These are phyloP conservation scores for Heterotilapia buettikoferi DNA, from an alignment of 2,113 vertebrate species.

Conservation along the genomic window DNA sequence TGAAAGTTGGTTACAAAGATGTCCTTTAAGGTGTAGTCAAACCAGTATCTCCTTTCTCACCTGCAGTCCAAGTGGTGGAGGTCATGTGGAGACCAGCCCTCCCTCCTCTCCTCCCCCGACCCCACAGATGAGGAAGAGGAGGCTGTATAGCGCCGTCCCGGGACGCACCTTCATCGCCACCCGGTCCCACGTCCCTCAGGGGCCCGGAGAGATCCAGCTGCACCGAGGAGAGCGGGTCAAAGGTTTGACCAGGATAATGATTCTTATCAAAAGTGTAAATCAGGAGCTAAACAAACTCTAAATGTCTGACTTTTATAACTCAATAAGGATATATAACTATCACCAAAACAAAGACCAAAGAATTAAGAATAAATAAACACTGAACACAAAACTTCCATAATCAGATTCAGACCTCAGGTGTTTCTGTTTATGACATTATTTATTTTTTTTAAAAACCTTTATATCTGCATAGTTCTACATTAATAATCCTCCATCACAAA, in stretches of 20 bases:
- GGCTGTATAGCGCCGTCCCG: constrained; percentile 91
- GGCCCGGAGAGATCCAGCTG: constrained; percentile 89
- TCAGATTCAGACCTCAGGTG: not conserved
- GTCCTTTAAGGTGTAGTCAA: not conserved
- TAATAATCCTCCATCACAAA: not conserved
- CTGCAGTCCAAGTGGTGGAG: constrained; percentile 75
- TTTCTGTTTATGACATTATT: not conserved
- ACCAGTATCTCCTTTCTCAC: not conserved
- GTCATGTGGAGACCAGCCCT: constrained; percentile 72
- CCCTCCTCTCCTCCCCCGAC: constrained; percentile 72
- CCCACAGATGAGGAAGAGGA: constrained; percentile 84
- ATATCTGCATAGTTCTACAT: not conserved
- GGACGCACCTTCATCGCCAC: constrained; percentile 91
- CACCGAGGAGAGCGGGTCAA: constrained; percentile 92
- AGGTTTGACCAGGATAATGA: constrained; percentile 68
- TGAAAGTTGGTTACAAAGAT: not conserved
- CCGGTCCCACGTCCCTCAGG: constrained; percentile 85
- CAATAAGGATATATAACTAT: not conserved
- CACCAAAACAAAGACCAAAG: not conserved
- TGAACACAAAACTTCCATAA: not conserved
- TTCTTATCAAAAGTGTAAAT: not conserved
- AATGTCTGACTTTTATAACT: not conserved
- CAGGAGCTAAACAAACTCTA: not conserved
- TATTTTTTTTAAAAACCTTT: not conserved
- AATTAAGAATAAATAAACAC: not conserved